Conservation (phyloP, 2,797 vertebrate genomes). For the Scleropages formosus region DNA sequence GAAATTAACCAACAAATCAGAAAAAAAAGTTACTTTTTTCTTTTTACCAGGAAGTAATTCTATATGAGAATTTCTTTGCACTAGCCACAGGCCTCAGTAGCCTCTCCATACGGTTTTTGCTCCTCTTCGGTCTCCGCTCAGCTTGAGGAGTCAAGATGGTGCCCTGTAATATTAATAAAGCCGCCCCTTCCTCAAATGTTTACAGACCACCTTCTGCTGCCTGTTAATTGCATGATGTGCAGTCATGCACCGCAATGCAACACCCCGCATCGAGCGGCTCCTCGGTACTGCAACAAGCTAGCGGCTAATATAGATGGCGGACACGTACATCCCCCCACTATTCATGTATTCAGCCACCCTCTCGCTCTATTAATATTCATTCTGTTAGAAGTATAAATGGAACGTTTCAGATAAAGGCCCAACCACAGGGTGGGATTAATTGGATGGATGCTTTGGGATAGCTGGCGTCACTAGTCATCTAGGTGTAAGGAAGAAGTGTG, state of each 20-base stretch:
- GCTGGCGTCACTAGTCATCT: too few relatives aligned
- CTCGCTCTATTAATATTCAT: too few relatives aligned
- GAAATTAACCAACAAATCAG: not conserved
- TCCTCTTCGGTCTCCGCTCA: not conserved
- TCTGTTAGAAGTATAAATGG: too few relatives aligned
- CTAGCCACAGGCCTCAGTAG: not conserved
- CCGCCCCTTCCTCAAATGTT: not conserved
- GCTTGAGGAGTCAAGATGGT: not conserved
- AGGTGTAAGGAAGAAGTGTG: too few relatives aligned
- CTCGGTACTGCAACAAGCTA: too few relatives aligned
- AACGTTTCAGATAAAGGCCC: too few relatives aligned
- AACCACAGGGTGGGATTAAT: too few relatives aligned
- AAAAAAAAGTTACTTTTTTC: constrained; percentile 1
- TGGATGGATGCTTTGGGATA: too few relatives aligned
- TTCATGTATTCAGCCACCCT: too few relatives aligned
- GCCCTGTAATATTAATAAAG: not conserved
- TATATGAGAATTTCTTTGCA: not conserved
- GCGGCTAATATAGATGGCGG: too few relatives aligned
- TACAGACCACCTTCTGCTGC: not conserved
- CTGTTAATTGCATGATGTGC: not conserved
- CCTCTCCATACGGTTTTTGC: not conserved
- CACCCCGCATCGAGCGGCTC: too few relatives aligned
- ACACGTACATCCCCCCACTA: too few relatives aligned
- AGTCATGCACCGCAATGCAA: not conserved
- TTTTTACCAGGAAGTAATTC: not conserved